Conservation (phyloP, 2,113 vertebrate species). For the Phoxinus phoxinus region DNA sequence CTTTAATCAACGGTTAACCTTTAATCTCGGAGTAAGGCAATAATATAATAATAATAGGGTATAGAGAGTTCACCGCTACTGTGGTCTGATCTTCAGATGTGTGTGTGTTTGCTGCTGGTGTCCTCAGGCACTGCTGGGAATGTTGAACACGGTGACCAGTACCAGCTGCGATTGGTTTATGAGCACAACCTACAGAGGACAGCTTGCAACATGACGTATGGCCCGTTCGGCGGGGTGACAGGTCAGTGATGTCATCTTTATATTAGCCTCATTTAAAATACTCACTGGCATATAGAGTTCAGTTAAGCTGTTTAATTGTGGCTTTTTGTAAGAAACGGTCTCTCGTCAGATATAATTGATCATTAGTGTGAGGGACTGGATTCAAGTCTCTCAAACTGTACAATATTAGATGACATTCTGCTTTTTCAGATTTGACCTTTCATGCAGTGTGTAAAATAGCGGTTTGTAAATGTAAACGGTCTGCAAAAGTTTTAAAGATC, state of each 20-base stretch:
- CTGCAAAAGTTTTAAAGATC: too few species aligned
- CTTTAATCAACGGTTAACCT: too few species aligned
- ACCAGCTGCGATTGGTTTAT: constrained; percentile 93
- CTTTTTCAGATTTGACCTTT: too few species aligned
- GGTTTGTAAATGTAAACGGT: too few species aligned
- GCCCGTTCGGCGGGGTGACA: constrained; percentile 91
- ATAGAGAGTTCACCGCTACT: too few species aligned
- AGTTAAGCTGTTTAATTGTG: background rate
- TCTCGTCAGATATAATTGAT: too few species aligned
- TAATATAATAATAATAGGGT: too few species aligned
- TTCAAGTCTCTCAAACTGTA: background rate
- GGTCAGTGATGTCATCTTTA: constrained; percentile 71
- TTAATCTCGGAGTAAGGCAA: too few species aligned
- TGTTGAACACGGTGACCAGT: constrained; percentile 94
- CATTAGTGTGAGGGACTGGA: background rate
- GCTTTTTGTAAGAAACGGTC: too few species aligned
- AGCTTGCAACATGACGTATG: constrained; percentile 94
- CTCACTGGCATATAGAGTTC: background rate
- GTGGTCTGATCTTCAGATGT: too few species aligned
- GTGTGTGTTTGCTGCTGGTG: background rate
- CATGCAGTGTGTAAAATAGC: too few species aligned
- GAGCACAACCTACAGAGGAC: constrained; percentile 94
- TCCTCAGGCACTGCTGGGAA: constrained; percentile 85
- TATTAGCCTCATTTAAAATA: background rate
- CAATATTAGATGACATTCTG: background rate